These are phyloP conservation scores for Erebia ligea DNA, from an alignment of 2,888 invertebrate genomes.

Conservation along the genomic window DNA sequence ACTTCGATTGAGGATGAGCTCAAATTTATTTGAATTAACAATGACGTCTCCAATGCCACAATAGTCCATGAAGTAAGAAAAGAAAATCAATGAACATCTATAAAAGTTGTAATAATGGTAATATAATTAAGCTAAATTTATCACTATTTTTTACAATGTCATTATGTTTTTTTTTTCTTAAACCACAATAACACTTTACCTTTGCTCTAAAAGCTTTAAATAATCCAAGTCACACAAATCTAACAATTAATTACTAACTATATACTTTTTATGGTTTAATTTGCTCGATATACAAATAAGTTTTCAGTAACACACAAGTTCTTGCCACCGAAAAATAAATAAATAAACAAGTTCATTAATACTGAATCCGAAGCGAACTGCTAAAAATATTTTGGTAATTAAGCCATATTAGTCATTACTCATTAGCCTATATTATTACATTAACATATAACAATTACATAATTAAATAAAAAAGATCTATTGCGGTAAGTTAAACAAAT, in stretches of 20 bases:
- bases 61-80: constrained; percentile 80
- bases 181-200: constrained; percentile 82
- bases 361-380: constrained; percentile 77
- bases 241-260: constrained; percentile 83
- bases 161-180: constrained; percentile 77
- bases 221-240: constrained; percentile 83
- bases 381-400: constrained; percentile 79
- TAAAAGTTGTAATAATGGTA: constrained; percentile 82
- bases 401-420: constrained; percentile 67
- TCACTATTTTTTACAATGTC: constrained; percentile 83
- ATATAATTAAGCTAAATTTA: constrained; percentile 83
- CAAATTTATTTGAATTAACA: constrained; percentile 83
- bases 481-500: constrained; percentile 64
- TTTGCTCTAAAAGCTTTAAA: constrained; percentile 82
- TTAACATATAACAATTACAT: constrained; percentile 52
- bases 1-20: constrained; percentile 79
- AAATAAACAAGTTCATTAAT: constrained; percentile 71
- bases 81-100: constrained; percentile 81
- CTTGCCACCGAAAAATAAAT: constrained; percentile 58
- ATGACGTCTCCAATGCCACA: constrained; percentile 83
- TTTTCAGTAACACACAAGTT: constrained; percentile 65
- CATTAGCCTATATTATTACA: constrained; percentile 63
- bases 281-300: constrained; percentile 82
- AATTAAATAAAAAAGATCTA: constrained; percentile 58
- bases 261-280: constrained; percentile 79